Evolutionary conservation across 2,113 vertebrate species (phyloP), one percentile per base, ranked within the genome.

Genomic region (Arenaria interpres): DNA sequence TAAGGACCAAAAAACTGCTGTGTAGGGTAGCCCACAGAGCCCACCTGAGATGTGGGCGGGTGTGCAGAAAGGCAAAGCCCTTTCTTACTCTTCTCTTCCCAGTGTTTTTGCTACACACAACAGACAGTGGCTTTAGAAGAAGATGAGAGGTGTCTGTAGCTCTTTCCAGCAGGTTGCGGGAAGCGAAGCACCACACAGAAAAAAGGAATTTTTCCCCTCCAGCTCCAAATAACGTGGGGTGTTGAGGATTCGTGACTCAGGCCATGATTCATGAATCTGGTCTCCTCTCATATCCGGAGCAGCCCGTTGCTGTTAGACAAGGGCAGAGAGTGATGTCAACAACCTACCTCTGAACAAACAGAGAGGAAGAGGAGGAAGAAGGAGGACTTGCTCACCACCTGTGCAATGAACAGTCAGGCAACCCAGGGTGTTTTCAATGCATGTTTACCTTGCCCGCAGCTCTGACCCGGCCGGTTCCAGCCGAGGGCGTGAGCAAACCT

Each of bases 91-190:
- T 48, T 20, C 41, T 73, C 48, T 53, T n/a, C n/a, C 27, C 19
- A 17, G 17, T 37, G 22, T 4, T 71, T 41, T 72, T 69, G 14
- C 37, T 30, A 22, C 1, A 0, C 33, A 21, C 0, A 0, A 30
- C 4, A 28, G n/a, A 66, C 28, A 66, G 23, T 3, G 2, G 56
- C 7, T 69, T 64, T 68, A 46, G n/a, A 45, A 64, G 45, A 60
- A n/a, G 32, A 46, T 28, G 16, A 54, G 10, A 8, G 9, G 13
- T 7, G 4, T 25, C 17, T 69, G 30, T 16, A 53, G 17, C 27
- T 91, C 62, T 30, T 88, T 89, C 76, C 64, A 75, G 32, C 1
- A 3, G 28, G 22, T 21, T 1, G 4, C 4, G 15, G 16, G n/a
- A 86, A 56, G 24, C 1, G 4, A 32, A 50, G 23, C n/a, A 35